These are phyloP conservation scores for Herpailurus yagouaroundi DNA, from an alignment of 2,113 vertebrate species.

Conservation along the genomic window DNA sequence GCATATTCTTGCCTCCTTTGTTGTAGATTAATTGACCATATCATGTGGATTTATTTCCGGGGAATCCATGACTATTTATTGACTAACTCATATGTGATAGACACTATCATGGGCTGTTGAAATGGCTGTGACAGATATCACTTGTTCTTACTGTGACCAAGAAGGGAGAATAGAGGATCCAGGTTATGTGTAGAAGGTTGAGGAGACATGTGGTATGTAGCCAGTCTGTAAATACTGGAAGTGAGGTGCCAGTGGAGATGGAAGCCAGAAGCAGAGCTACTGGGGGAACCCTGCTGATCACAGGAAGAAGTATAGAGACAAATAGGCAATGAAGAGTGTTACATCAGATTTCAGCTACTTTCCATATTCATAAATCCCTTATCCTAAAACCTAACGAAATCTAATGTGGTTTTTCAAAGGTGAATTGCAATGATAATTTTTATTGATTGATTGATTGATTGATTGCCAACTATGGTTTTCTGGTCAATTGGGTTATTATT, in stretches of 20 bases:
- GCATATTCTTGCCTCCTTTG: not conserved
- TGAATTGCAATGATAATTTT: not conserved
- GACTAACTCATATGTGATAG: not conserved
- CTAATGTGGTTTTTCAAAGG: not conserved
- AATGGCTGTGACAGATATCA: not conserved
- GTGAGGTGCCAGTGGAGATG: rapidly evolving
- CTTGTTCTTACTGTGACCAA: not conserved
- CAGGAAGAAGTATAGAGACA: not conserved
- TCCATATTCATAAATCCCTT: not conserved
- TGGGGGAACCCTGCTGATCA: not conserved
- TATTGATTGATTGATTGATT: not conserved
- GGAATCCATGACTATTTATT: not conserved
- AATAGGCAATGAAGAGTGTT: not conserved
- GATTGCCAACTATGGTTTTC: not conserved
- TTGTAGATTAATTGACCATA: not conserved
- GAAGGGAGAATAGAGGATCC: not conserved
- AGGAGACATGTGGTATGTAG: not conserved
- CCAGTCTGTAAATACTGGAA: not conserved
- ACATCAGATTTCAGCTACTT: not conserved
- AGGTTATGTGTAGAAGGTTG: not conserved
- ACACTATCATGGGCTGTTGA: not conserved
- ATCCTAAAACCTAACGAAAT: not conserved
- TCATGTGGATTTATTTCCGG: not conserved
- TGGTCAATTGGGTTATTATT: not conserved
- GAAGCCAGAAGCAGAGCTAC: not conserved